phyloP scores from a whole-genome alignment of 53 echinoderm and acorn worm species.

The Hippasteria phrygiana region DNA sequence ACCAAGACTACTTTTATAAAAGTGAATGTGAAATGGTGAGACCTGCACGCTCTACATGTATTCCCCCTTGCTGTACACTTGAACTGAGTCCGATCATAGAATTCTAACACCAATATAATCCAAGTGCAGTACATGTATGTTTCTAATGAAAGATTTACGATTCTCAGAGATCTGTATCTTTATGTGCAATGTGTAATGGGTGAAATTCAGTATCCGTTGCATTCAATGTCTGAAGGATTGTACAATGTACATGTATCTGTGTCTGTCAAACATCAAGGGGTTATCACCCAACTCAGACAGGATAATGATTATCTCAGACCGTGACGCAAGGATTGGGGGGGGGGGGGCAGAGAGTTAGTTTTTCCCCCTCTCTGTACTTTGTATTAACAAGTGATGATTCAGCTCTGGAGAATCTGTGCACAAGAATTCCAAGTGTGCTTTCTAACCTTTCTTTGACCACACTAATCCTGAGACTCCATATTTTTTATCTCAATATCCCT shows the following conservation, averaged over 20 bases:
- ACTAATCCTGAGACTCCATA: neutral
- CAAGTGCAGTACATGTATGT: no score
- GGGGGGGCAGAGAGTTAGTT: neutral
- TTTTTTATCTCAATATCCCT: constrained; percentile 6
- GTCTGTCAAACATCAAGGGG: neutral
- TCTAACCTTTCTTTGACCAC: neutral
- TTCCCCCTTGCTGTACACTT: no score
- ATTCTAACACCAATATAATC: no score
- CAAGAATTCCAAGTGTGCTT: neutral
- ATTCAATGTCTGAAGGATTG: no score
- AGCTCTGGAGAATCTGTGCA: neutral
- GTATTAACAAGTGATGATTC: constrained; percentile 27
- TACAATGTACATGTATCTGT: neutral
- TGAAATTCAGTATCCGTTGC: no score
- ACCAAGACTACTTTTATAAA: no score
- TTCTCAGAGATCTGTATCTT: no score
- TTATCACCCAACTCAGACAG: neutral
- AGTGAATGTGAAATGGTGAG: no score
- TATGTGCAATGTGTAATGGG: no score
- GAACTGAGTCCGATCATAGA: no score
- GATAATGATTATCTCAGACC: constrained; percentile 1
- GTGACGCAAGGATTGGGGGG: neutral
- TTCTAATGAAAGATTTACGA: no score
- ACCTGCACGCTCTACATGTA: no score
- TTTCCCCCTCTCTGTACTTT: neutral